Evolutionary conservation across 2,113 vertebrate species (phyloP).

Genomic region (Cyrtonyx montezumae): DNA sequence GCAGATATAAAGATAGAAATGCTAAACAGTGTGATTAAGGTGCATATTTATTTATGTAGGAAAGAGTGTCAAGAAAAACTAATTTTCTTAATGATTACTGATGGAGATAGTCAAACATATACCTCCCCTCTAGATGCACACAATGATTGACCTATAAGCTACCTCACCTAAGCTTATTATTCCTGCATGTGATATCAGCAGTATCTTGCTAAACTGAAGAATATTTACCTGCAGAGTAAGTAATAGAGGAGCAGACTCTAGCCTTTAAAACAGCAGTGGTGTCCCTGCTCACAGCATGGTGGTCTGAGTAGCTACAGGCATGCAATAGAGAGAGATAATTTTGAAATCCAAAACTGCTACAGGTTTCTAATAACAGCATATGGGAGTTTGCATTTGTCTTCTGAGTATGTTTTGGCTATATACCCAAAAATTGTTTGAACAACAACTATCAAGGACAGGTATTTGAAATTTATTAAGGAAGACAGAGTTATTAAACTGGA

Average conservation of each 20-base stretch:
- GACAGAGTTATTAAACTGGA: background rate
- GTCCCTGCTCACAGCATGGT: too few species aligned
- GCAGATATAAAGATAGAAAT: background rate
- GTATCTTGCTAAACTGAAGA: background rate
- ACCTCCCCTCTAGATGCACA: background rate
- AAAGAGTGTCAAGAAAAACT: background rate
- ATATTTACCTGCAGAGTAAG: background rate
- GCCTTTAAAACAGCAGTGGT: background rate
- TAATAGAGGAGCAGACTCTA: background rate
- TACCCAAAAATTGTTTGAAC: background rate
- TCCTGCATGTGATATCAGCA: background rate
- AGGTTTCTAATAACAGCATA: background rate
- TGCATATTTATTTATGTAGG: background rate
- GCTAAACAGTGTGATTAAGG: background rate
- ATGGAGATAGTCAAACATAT: background rate
- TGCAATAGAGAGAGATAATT: background rate
- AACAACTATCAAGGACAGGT: background rate
- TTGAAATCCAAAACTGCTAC: background rate
- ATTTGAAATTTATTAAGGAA: background rate
- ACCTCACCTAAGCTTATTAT: background rate
- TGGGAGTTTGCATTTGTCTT: background rate
- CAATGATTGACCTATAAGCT: background rate
- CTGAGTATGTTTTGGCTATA: background rate
- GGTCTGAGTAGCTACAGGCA: background rate
- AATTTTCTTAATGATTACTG: background rate